Base-by-base conservation (phyloP, 2,797 vertebrate species). In the Carapus acus region DNA sequence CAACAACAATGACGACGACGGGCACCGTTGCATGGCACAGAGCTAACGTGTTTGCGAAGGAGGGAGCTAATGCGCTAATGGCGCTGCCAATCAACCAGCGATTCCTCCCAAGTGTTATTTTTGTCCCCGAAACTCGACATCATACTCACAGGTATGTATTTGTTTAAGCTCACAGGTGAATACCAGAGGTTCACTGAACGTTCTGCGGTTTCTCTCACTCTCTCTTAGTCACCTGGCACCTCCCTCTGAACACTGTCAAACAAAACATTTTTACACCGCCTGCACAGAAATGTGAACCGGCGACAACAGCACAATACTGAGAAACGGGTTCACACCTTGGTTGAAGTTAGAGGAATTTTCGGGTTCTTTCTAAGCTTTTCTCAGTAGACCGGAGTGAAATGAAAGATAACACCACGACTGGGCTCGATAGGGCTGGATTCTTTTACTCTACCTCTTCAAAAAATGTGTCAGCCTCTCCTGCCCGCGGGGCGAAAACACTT, bases 101-200 rank as follows among this genome's bases (percentile, higher is more conserved):
- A 52, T 2, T 59, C 24, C 38, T 63, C 14, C 15, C 17, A 37
- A 24, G 15, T 54, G 59, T 62, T 62, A 14, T 60, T 62, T 54
- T 51, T 73, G 34, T 55, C 7, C n/a, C 23, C 29, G 1, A 9
- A 44, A 43, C 24, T 49, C 22, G 15, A 13, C 39, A 42, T 64
- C 24, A 69, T 33, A 47, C 48, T 41, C 34, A 34, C 43, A 60
- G 49, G 46, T 68, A 46, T 33, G 55, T 58, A 37, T 71, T 67
- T 56, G 46, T 43, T 54, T 12, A 66, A 46, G 19, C 16, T 64
- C 69, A 69, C 65, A 59, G 44, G 58, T 72, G 70, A 79, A 76
- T 77, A 69, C 51, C 33, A 22, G 40, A 53, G 31, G 44, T 72
- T 66, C 60, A 56, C 46, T 42, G 18, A 21, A 14, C 33, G 34